phyloP scores from a whole-genome alignment of 2,113 vertebrate species.

The Colistium nudipinnis region DNA sequence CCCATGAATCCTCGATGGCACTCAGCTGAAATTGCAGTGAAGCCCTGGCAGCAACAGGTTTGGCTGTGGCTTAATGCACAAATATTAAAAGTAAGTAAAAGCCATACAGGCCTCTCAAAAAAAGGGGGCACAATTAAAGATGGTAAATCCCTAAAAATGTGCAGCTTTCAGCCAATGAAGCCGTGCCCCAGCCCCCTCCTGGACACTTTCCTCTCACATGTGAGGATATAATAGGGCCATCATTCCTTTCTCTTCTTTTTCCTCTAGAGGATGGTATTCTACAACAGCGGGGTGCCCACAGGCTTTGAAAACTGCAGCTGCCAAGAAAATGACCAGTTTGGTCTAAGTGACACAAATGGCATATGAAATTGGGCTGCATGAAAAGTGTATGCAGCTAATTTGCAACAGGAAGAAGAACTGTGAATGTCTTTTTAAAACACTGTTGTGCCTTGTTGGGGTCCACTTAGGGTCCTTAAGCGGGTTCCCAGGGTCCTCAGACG shows the following conservation, averaged over 20 bases:
- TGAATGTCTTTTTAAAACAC: slow-evolving; percentile 45
- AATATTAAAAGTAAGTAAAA: slow-evolving; percentile 10
- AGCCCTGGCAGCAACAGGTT: not conserved
- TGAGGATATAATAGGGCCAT: slow-evolving; percentile 55
- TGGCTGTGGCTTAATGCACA: slow-evolving; percentile 2
- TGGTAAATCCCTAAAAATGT: slow-evolving; percentile 32
- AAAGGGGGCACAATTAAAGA: slow-evolving; percentile 32
- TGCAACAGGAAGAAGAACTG: slow-evolving; percentile 45
- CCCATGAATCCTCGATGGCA: not conserved
- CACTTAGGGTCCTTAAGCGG: slow-evolving; percentile 12
- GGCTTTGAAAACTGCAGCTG: slow-evolving; percentile 61
- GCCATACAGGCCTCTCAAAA: slow-evolving; percentile 22
- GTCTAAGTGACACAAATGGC: slow-evolving; percentile 68
- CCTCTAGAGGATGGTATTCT: slow-evolving; percentile 34
- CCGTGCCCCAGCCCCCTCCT: slow-evolving; percentile 30
- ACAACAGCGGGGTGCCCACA: slow-evolving; percentile 62
- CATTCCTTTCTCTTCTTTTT: slow-evolving; percentile 39
- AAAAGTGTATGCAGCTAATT: slow-evolving; percentile 60
- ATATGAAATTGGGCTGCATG: slow-evolving; percentile 61
- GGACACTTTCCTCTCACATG: slow-evolving; percentile 40
- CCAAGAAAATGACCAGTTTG: slow-evolving; percentile 63
- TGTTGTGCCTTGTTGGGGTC: slow-evolving; percentile 16
- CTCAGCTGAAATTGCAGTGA: not conserved
- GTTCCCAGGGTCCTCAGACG: slow-evolving; percentile 4
- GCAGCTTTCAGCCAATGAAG: slow-evolving; percentile 34